These are phyloP conservation scores for Brachypterus glaber DNA, from an alignment of 2,888 invertebrate genomes.

Conservation along the genomic window DNA sequence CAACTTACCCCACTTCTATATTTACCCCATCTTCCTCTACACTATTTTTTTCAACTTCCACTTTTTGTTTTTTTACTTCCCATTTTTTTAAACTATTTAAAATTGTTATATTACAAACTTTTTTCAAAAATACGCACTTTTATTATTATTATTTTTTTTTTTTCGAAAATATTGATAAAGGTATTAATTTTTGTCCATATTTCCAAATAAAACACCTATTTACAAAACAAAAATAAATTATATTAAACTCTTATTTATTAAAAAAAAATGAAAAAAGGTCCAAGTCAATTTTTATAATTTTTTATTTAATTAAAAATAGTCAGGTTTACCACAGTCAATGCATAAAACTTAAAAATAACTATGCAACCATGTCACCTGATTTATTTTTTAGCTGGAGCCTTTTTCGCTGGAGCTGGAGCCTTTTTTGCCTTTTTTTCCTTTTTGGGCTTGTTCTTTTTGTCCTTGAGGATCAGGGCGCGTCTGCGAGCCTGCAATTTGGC, in stretches of 20 bases:
- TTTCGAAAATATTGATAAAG: no score
- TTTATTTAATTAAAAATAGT: conserved; percentile 23
- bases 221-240: neutral
- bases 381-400: conserved; percentile 21
- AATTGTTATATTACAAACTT: no score
- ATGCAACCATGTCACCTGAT: conserved; percentile 15
- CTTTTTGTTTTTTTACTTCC: no score
- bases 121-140: no score
- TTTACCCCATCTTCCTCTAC: no score
- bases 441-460: conserved; percentile 46
- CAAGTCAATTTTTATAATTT: conserved; percentile 18
- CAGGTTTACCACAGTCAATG: conserved; percentile 21
- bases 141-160: no score
- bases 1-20: no score
- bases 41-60: no score
- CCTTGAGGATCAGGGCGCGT: conserved; percentile 45
- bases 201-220: neutral
- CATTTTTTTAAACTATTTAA: no score
- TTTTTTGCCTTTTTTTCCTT: conserved; percentile 29
- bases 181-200: no score
- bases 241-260: conserved; percentile 3
- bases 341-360: conserved; percentile 22
- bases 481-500: conserved; percentile 45
- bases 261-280: conserved; percentile 10
- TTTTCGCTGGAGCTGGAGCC: conserved; percentile 36